phyloP scores from a whole-genome alignment of 2,797 vertebrate species.

The Macrochelys suwanniensis region DNA sequence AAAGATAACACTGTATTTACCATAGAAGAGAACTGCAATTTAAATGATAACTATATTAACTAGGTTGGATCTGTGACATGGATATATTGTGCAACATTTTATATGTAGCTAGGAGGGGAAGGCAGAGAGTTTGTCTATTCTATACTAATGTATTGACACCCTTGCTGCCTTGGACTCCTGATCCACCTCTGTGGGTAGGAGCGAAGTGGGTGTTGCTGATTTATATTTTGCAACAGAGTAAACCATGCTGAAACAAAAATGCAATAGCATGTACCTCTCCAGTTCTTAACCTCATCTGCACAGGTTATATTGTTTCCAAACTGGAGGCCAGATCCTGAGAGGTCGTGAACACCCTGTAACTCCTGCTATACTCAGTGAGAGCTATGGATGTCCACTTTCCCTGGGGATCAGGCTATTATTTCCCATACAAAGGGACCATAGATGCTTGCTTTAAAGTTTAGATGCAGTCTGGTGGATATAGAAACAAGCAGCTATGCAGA shows the following conservation, averaged over 20 bases:
- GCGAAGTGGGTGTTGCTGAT: not conserved
- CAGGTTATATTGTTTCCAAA: fast-evolving
- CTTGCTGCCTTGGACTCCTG: slow-evolving; percentile 8
- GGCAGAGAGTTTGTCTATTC: slow-evolving; percentile 56
- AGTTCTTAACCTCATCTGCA: not conserved
- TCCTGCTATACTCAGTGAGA: fast-evolving
- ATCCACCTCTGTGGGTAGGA: slow-evolving; percentile 35
- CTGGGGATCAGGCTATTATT: not conserved
- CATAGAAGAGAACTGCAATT: slow-evolving; percentile 40
- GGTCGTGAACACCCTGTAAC: not conserved
- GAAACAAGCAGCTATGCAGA: not conserved
- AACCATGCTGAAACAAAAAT: too few relatives aligned
- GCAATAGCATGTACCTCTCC: not conserved
- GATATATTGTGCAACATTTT: slow-evolving; percentile 36
- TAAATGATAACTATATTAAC: slow-evolving; percentile 76
- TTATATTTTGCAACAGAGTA: too few relatives aligned
- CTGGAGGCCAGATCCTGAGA: fast-evolving
- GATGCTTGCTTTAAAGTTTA: not conserved
- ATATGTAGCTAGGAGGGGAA: slow-evolving; percentile 35
- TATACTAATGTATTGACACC: not conserved
- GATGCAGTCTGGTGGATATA: not conserved
- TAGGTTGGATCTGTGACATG: slow-evolving; percentile 69
- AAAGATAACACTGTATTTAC: slow-evolving; percentile 61
- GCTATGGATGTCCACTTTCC: not conserved
- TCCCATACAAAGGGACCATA: not conserved